Percentiles rank a stretch among this genome's conserved stretches.
phyloP scores from a whole-genome alignment of 2,797 vertebrate genomes.

The Microchirus variegatus region DNA sequence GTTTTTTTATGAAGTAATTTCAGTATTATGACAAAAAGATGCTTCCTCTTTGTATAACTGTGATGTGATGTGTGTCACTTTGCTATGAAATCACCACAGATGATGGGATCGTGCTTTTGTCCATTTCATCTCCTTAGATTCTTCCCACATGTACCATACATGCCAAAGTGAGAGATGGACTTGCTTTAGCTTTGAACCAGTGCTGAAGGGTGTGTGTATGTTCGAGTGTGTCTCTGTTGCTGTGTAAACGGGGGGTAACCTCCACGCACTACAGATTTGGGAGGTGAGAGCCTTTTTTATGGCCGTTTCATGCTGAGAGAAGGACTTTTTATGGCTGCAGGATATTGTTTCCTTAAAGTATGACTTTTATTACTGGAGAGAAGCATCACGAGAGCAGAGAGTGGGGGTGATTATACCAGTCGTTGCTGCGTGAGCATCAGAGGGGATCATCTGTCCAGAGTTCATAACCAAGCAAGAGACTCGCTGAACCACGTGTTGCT shows the following conservation, averaged over 20 bases:
- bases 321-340: conserved; percentile 74
- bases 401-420: conserved; percentile 67
- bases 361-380: conserved; percentile 77
- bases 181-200: conserved; percentile 57
- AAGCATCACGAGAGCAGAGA: conserved; percentile 65
- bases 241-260: conserved; percentile 54
- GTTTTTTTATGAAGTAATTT: conserved; percentile 44
- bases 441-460: conserved; percentile 76
- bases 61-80: conserved; percentile 48
- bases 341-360: conserved; percentile 79
- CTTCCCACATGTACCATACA: conserved; percentile 69
- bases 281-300: conserved; percentile 74
- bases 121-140: conserved; percentile 53
- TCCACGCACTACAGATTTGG: conserved; percentile 57
- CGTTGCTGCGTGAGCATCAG: conserved; percentile 63
- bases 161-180: conserved; percentile 70
- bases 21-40: conserved; percentile 45
- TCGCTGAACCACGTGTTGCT: conserved; percentile 60
- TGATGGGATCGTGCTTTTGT: conserved; percentile 28
- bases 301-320: conserved; percentile 70
- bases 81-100: conserved; percentile 36
- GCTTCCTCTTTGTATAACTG: conserved; percentile 30
- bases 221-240: conserved; percentile 46
- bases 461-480: conserved; percentile 68
- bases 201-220: conserved; percentile 48